phyloP scores from a whole-genome alignment of 2,113 vertebrate genomes.

The Rynchops niger region DNA sequence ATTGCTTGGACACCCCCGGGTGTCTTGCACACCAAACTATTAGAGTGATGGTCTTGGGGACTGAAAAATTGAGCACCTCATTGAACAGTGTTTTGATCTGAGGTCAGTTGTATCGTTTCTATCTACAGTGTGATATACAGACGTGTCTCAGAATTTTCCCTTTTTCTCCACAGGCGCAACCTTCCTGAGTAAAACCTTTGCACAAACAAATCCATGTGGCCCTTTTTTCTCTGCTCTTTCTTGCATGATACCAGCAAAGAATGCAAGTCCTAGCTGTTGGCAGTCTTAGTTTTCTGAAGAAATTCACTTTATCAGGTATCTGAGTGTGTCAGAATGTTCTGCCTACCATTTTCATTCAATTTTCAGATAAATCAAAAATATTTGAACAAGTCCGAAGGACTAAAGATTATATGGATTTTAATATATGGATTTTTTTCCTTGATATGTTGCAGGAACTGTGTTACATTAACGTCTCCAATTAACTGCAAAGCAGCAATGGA shows the following conservation, averaged over 20 bases:
- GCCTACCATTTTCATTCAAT: not conserved
- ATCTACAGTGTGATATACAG: not conserved
- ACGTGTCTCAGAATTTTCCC: not conserved
- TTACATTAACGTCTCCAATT: conserved; percentile 4
- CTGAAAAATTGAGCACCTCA: not conserved
- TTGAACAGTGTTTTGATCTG: not conserved
- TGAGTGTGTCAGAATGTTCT: not conserved
- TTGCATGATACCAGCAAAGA: not conserved
- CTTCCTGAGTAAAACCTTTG: not conserved
- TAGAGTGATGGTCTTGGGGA: not conserved
- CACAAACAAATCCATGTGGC: not conserved
- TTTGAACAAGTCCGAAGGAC: not conserved
- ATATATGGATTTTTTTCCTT: not conserved
- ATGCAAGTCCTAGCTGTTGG: not conserved
- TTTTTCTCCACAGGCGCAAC: not conserved
- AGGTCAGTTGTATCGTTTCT: not conserved
- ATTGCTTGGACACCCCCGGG: not conserved
- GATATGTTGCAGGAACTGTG: not conserved
- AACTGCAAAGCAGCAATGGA: not conserved
- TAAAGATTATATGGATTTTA: not conserved
- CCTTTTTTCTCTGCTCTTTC: not conserved
- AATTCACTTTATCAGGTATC: not conserved
- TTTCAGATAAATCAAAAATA: conserved; percentile 4
- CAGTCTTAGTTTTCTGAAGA: not conserved
- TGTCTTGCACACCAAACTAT: not conserved